A percentile compares a stretch with the other conserved stretches of the same genome.
phyloP scores from a whole-genome alignment of 2,888 invertebrate species.

The Lordiphosa andalusiaca region DNA sequence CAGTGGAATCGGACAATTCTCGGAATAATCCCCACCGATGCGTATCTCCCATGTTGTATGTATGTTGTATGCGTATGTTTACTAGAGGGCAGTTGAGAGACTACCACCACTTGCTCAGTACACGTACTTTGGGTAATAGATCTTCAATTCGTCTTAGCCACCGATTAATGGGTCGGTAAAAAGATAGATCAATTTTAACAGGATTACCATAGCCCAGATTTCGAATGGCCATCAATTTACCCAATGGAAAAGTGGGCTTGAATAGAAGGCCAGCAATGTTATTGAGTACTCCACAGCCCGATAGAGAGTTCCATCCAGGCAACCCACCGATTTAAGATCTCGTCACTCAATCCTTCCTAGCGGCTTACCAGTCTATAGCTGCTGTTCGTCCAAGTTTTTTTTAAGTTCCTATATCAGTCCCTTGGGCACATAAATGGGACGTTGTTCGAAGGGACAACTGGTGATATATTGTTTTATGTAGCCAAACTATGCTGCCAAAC shows the following conservation, averaged over 20 bases:
- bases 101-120: slow-evolving; percentile 87
- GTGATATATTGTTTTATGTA: slow-evolving; percentile 85
- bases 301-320: slow-evolving; percentile 86
- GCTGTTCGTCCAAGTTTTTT: slow-evolving; percentile 81
- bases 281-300: slow-evolving; percentile 88
- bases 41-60: slow-evolving; percentile 87
- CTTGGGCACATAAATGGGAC: slow-evolving; percentile 68
- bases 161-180: slow-evolving; percentile 87
- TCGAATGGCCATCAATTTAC: slow-evolving; percentile 86
- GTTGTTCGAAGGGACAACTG: slow-evolving; percentile 45
- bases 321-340: slow-evolving; percentile 83
- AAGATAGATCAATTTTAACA: slow-evolving; percentile 90
- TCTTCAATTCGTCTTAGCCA: slow-evolving; percentile 85
- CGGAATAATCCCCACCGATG: slow-evolving; percentile 83
- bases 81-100: slow-evolving; percentile 87
- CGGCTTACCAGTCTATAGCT: slow-evolving; percentile 85
- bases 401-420: slow-evolving; percentile 66
- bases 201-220: slow-evolving; percentile 87
- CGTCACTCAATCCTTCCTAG: slow-evolving; percentile 84
- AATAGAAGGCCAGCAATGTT: slow-evolving; percentile 87
- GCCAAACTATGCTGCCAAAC: slow-evolving; percentile 83
- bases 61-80: too few species aligned
- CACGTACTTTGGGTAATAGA: slow-evolving; percentile 83
- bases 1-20: slow-evolving; percentile 83
- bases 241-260: slow-evolving; percentile 85